Percentiles rank a stretch among this genome's conserved stretches.
phyloP scores from a whole-genome alignment of 2,797 vertebrate species.

The Meda fulgida region DNA sequence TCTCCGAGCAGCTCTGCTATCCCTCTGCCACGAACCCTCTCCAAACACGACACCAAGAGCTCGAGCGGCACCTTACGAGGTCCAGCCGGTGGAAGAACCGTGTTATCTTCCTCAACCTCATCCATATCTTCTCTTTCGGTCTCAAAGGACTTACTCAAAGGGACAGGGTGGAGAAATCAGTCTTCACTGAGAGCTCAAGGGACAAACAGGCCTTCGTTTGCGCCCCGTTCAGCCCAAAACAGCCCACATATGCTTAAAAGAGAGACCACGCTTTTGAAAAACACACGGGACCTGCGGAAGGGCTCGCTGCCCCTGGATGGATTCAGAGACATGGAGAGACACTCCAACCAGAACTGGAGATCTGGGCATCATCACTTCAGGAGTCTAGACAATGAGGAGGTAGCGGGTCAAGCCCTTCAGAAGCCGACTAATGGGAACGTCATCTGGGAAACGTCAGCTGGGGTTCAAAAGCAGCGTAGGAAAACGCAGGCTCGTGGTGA shows the following conservation, averaged over 20 bases:
- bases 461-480: constrained; percentile 58
- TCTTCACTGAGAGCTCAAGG: constrained; percentile 63
- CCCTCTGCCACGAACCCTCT: constrained; percentile 77
- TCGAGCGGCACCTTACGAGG: constrained; percentile 59
- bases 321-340: constrained; percentile 68
- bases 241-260: constrained; percentile 78
- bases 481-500: constrained; percentile 57
- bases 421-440: constrained; percentile 74
- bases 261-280: constrained; percentile 69
- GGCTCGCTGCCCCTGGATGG: constrained; percentile 66
- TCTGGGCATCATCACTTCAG: constrained; percentile 70
- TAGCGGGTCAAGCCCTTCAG: constrained; percentile 42
- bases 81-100: constrained; percentile 52
- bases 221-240: constrained; percentile 78
- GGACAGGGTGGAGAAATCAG: constrained; percentile 68
- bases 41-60: constrained; percentile 72
- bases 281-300: constrained; percentile 70
- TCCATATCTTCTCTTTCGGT: constrained; percentile 40
- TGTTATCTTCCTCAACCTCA: constrained; percentile 61
- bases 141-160: constrained; percentile 70
- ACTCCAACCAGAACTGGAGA: constrained; percentile 77
- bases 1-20: constrained; percentile 77
- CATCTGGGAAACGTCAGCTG: constrained; percentile 52
- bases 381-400: constrained; percentile 70
- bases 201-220: constrained; percentile 34